Conservation (phyloP, 1,140 invertebrate species). For the Procambarus clarkii region DNA sequence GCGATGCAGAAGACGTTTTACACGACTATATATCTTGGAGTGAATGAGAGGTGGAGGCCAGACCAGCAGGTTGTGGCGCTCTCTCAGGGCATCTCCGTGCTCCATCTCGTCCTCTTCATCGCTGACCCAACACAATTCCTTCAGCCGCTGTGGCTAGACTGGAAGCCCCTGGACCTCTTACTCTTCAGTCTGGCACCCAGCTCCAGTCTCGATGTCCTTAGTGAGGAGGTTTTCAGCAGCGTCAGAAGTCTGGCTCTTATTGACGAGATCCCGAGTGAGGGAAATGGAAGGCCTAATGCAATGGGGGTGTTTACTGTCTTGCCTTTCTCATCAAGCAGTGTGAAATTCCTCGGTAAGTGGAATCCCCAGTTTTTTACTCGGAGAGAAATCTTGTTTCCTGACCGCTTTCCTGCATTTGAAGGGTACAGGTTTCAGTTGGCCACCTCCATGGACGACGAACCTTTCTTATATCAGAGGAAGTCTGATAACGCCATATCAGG, state of each 20-base stretch:
- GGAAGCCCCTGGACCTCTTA: slow-evolving; percentile 25
- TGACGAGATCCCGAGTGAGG: background rate
- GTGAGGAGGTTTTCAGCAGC: background rate
- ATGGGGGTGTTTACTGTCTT: slow-evolving; percentile 11
- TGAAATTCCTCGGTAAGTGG: background rate
- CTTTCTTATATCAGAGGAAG: background rate
- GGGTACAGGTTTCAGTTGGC: background rate
- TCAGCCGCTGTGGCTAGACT: slow-evolving; percentile 13
- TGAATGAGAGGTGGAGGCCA: too few relatives aligned
- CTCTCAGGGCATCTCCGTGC: too few relatives aligned
- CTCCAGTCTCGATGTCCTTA: background rate
- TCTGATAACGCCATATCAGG: too few relatives aligned
- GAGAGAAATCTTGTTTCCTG: background rate
- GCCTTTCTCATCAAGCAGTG: slow-evolving; percentile 16
- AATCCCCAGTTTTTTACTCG: background rate
- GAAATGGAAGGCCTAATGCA: background rate
- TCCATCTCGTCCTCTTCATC: background rate
- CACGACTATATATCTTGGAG: background rate
- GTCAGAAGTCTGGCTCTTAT: slow-evolving; percentile 12
- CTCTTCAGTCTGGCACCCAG: slow-evolving; percentile 7
- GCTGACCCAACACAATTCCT: background rate
- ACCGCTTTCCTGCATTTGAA: too few relatives aligned
- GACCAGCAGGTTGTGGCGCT: too few relatives aligned
- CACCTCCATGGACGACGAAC: background rate
- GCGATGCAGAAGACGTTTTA: background rate